Conservation (phyloP, 2,797 vertebrate genomes). For the Lutjanus argentimaculatus region DNA sequence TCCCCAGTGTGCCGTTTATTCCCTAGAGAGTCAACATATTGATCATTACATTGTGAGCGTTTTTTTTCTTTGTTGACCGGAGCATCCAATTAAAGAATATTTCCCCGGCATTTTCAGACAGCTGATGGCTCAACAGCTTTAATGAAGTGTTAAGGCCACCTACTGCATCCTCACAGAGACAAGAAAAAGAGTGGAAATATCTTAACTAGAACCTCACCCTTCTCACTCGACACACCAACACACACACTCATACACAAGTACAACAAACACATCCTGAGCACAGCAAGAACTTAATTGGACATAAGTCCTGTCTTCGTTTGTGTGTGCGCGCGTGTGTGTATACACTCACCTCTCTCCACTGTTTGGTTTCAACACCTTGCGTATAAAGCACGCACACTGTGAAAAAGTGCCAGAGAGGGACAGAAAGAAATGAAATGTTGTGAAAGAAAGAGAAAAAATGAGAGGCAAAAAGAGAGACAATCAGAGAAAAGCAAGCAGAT, state of each 20-base stretch:
- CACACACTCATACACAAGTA: background rate
- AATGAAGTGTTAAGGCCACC: conserved; percentile 51
- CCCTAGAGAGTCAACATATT: conserved; percentile 60
- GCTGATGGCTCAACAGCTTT: conserved; percentile 45
- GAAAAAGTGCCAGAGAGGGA: conserved; percentile 52
- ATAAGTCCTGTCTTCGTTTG: conserved; percentile 1
- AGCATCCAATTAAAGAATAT: conserved; percentile 61
- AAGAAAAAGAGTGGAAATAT: conserved; percentile 12
- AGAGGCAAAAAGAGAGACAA: conserved; percentile 21
- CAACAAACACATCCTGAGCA: conserved; percentile 10
- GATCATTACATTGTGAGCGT: conserved; percentile 40
- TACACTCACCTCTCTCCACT: conserved; percentile 94
- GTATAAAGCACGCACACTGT: conserved; percentile 96
- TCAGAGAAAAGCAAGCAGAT: conserved; percentile 45
- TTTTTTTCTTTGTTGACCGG: conserved; percentile 36
- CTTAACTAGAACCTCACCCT: conserved; percentile 32
- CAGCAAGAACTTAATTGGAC: conserved; percentile 47
- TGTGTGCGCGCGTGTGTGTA: conserved; percentile 2
- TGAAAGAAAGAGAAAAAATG: conserved; percentile 16
- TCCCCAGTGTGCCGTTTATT: conserved; percentile 31
- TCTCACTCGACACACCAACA: background rate
- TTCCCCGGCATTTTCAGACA: conserved; percentile 56
- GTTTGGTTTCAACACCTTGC: conserved; percentile 94
- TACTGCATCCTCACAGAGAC: conserved; percentile 1
- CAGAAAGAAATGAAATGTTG: conserved; percentile 31